phyloP scores from a whole-genome alignment of 2,888 invertebrate species.

The Cloeon dipterum region DNA sequence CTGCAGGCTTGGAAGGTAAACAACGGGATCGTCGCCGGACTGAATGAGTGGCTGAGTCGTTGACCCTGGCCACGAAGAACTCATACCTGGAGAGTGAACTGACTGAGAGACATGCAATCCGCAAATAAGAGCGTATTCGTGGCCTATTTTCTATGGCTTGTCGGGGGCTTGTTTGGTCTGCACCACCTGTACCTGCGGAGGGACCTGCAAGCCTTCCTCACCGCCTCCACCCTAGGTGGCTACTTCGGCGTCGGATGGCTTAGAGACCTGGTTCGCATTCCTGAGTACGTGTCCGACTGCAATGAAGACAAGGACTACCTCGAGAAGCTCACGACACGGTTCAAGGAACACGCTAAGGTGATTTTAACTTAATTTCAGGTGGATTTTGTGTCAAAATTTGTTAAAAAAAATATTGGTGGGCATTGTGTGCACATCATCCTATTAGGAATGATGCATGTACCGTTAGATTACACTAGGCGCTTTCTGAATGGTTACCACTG shows the following conservation, averaged over 20 bases:
- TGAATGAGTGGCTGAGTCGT: no score
- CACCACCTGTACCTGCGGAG: constrained; percentile 80
- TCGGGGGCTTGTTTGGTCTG: constrained; percentile 69
- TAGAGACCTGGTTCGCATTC: constrained; percentile 61
- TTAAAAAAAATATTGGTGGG: no score
- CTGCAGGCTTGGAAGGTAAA: no score
- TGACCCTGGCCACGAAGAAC: no score
- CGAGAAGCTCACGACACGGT: constrained; percentile 33
- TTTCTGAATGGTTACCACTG: neutral
- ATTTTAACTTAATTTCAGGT: no score
- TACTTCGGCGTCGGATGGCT: constrained; percentile 71
- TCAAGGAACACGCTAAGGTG: constrained; percentile 40
- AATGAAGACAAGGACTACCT: constrained; percentile 49
- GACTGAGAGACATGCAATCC: no score
- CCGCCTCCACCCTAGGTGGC: constrained; percentile 72
- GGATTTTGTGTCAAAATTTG: no score
- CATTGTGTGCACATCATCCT: no score
- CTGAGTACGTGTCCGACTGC: constrained; percentile 61
- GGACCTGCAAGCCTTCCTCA: constrained; percentile 75
- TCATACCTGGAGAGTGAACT: no score
- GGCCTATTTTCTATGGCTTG: constrained; percentile 67
- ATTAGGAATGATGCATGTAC: no score
- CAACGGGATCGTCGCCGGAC: no score
- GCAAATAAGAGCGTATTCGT: constrained; percentile 24
- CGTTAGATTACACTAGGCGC: constrained; percentile 2